These are phyloP conservation scores for Neoarius graeffei DNA, from an alignment of 2,113 vertebrate genomes.

Conservation along the genomic window DNA sequence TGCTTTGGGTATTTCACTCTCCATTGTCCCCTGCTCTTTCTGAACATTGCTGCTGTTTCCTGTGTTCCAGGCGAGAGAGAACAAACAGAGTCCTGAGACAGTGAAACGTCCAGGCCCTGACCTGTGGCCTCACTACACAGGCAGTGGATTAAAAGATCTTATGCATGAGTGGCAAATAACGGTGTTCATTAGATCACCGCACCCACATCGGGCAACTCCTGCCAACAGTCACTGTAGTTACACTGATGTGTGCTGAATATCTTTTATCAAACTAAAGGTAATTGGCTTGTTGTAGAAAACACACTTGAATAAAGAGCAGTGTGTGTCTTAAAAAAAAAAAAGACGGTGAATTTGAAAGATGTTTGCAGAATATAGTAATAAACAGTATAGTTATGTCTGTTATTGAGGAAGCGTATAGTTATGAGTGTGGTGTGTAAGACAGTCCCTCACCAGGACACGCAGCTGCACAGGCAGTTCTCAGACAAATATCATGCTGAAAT, in stretches of 20 bases:
- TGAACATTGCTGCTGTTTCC: slow-evolving; percentile 15
- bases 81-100: slow-evolving; percentile 66
- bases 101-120: slow-evolving; percentile 63
- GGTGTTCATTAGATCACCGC: slow-evolving; percentile 39
- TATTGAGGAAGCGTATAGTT: not conserved
- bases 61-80: slow-evolving; percentile 43
- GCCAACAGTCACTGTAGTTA: slow-evolving; percentile 41
- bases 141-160: slow-evolving; percentile 63
- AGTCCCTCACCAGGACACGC: not conserved
- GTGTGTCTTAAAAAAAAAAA: not conserved
- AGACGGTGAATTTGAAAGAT: no score
- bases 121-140: slow-evolving; percentile 63
- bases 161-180: slow-evolving; percentile 56
- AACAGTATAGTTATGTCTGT: not conserved
- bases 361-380: not conserved
- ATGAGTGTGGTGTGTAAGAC: not conserved
- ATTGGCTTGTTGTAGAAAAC: no score
- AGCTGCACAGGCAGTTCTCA: not conserved
- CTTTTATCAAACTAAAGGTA: not conserved
- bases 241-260: not conserved
- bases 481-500: not conserved
- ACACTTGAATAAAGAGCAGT: not conserved
- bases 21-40: slow-evolving; percentile 19
- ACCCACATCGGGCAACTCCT: slow-evolving; percentile 61
- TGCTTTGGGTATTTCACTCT: slow-evolving; percentile 8